These are phyloP conservation scores for Epizoanthus scotinus DNA, from an alignment of 92 coral and sea anemone species.

Conservation along the genomic window DNA sequence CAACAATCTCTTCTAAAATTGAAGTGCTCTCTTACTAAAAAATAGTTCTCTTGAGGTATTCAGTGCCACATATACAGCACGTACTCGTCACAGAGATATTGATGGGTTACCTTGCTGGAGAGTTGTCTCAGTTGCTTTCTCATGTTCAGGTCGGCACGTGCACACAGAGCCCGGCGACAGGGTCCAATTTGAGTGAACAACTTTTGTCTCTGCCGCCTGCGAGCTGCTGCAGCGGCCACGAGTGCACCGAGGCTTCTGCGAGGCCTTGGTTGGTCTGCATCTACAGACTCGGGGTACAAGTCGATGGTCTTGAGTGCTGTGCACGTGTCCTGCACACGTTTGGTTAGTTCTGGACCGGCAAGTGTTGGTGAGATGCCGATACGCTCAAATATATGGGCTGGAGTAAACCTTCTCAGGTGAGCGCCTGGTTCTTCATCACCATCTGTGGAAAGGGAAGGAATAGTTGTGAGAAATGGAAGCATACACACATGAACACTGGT, in stretches of 20 bases:
- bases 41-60: no score
- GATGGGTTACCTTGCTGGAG: slow-evolving; percentile 71
- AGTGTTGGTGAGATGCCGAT: slow-evolving; percentile 88
- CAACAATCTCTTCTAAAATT: no score
- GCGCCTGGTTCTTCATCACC: slow-evolving; percentile 84
- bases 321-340: slow-evolving; percentile 79
- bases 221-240: slow-evolving; percentile 92
- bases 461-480: background rate
- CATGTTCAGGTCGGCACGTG: slow-evolving; percentile 90
- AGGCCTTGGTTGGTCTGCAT: slow-evolving; percentile 12
- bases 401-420: slow-evolving; percentile 82
- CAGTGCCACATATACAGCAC: no score
- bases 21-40: no score
- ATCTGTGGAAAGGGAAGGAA: slow-evolving; percentile 20
- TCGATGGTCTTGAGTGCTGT: slow-evolving; percentile 26
- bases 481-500: background rate
- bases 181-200: slow-evolving; percentile 91
- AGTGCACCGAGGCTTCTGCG: slow-evolving; percentile 76
- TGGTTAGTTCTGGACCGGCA: slow-evolving; percentile 89
- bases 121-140: slow-evolving; percentile 89
- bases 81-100: no score
- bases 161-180: slow-evolving; percentile 96
- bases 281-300: slow-evolving; percentile 52
- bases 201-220: slow-evolving; percentile 70
- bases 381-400: slow-evolving; percentile 91